These are phyloP conservation scores for Drosophila lacicola DNA, from an alignment of 2,888 invertebrate genomes.

Conservation along the genomic window DNA sequence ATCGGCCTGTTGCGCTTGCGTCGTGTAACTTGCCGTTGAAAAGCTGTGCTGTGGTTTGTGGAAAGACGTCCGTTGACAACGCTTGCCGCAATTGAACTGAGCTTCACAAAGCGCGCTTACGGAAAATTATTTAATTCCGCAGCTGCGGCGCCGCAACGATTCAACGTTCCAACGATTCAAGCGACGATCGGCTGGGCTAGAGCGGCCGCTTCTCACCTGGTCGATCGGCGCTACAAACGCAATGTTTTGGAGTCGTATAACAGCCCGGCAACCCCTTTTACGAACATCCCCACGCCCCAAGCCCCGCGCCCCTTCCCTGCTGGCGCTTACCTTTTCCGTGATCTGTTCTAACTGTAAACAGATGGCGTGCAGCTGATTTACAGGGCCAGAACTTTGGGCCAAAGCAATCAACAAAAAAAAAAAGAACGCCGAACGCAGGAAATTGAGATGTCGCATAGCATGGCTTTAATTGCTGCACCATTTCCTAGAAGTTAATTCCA, in stretches of 20 bases:
- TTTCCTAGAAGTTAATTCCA: constrained; percentile 42
- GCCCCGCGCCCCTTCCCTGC: neutral
- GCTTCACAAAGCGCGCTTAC: constrained; percentile 70
- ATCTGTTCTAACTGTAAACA: constrained; percentile 46
- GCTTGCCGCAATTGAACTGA: constrained; percentile 81
- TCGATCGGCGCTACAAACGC: constrained; percentile 10
- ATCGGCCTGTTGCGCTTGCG: constrained; percentile 36
- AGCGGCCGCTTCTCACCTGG: constrained; percentile 23
- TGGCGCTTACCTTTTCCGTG: constrained; percentile 32
- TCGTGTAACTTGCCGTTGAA: constrained; percentile 25
- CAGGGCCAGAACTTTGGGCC: constrained; percentile 31
- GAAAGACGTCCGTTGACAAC: constrained; percentile 71
- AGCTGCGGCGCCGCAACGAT: constrained; percentile 32
- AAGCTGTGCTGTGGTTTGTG: constrained; percentile 22
- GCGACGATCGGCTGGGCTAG: constrained; percentile 37
- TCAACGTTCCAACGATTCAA: constrained; percentile 20
- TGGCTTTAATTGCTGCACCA: constrained; percentile 38
- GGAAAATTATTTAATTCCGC: constrained; percentile 76
- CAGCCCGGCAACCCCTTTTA: neutral
- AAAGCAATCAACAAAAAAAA: constrained; percentile 9
- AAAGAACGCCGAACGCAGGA: constrained; percentile 8
- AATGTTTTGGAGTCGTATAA: constrained; percentile 2
- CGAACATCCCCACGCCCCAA: neutral
- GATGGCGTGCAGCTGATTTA: constrained; percentile 33
- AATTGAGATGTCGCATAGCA: constrained; percentile 33